Evolutionary conservation across 1,140 invertebrate genomes (phyloP).

Genomic region (Conopomorpha cramerella): DNA sequence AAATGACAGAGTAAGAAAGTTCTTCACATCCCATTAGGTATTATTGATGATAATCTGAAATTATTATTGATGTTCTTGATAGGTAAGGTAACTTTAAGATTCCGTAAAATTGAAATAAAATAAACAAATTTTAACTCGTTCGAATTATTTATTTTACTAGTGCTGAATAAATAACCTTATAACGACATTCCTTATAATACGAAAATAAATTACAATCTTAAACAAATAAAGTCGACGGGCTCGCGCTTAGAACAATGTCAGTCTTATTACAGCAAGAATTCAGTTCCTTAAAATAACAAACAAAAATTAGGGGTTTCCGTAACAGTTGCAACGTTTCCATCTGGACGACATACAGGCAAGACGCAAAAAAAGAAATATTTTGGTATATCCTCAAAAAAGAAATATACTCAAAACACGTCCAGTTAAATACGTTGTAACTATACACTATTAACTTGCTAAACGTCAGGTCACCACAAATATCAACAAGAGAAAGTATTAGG

Average conservation of each 20-base stretch:
- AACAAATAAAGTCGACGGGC: conserved; percentile 53
- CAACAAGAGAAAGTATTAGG: conserved; percentile 14
- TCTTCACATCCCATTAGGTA: too few species aligned
- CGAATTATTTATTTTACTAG: conserved; percentile 35
- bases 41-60: too few species aligned
- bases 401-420: too few species aligned
- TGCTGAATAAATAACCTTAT: conserved; percentile 55
- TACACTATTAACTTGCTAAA: conserved; percentile 26
- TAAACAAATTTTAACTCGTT: conserved; percentile 12
- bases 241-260: conserved; percentile 21
- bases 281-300: too few species aligned
- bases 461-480: conserved; percentile 50
- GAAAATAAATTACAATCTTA: conserved; percentile 34
- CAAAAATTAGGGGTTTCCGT: too few species aligned
- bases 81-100: too few species aligned
- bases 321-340: too few species aligned
- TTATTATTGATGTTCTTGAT: too few species aligned
- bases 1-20: too few species aligned
- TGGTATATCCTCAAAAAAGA: too few species aligned
- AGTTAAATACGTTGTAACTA: conserved; percentile 34
- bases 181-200: conserved; percentile 29
- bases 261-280: conserved; percentile 10
- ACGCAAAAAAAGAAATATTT: too few species aligned
- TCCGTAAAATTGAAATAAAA: conserved; percentile 8
- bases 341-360: too few species aligned